Percentiles rank a stretch among this genome's conserved stretches.
These are phyloP conservation scores for Drosophila subpulchrella DNA, from an alignment of 1,140 invertebrate species.

Conservation along the genomic window DNA sequence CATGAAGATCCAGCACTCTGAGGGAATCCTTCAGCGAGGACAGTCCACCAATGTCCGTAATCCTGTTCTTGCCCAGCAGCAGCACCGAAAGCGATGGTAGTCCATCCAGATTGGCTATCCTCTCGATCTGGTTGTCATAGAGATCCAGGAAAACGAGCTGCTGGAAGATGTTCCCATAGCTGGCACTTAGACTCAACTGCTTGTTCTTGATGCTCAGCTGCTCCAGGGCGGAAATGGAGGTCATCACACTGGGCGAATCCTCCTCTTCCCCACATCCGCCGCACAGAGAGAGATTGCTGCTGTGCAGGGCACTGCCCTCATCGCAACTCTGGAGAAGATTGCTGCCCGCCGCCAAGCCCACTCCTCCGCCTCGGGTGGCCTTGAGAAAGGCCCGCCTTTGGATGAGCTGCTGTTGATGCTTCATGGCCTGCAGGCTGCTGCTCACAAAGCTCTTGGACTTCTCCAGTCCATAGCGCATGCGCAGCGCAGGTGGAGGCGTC, in stretches of 20 bases:
- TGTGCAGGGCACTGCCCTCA: constrained; percentile 43
- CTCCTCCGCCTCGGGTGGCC: constrained; percentile 20
- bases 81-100: constrained; percentile 92
- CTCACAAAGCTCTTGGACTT: constrained; percentile 81
- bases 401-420: constrained; percentile 68
- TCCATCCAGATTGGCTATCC: constrained; percentile 90
- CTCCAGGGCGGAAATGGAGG: constrained; percentile 43
- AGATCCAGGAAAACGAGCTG: constrained; percentile 96
- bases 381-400: constrained; percentile 60
- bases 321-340: constrained; percentile 67
- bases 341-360: constrained; percentile 1
- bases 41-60: constrained; percentile 85
- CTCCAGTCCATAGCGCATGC: constrained; percentile 68
- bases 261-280: constrained; percentile 58
- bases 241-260: constrained; percentile 44
- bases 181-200: constrained; percentile 66
- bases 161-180: constrained; percentile 86
- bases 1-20: constrained; percentile 94
- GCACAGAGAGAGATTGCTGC: constrained; percentile 52
- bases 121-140: constrained; percentile 97
- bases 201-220: constrained; percentile 78
- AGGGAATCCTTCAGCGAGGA: constrained; percentile 62
- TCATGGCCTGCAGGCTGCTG: constrained; percentile 72
- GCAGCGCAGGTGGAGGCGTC: constrained; percentile 48
- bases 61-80: constrained; percentile 95